These are phyloP conservation scores for cattle (Bos taurus) DNA, from an alignment of 2,113 vertebrate species.

Conservation along the genomic window ARS-UCD2.0 NC_037343.1:49952001-49952500, in stretches of 20 bases:
- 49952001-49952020: background rate
- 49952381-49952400: background rate
- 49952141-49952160: background rate
- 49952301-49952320: background rate
- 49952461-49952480: background rate
- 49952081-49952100: fast-evolving
- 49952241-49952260: fast-evolving
- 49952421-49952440: background rate
- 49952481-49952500: background rate
- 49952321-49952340: fast-evolving
- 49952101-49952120: background rate
- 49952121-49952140: background rate
- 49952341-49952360: background rate
- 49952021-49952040: background rate
- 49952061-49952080: fast-evolving
- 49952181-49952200: background rate
- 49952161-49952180: too few relatives aligned
- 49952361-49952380: background rate
- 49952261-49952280: fast-evolving
- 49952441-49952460: background rate
- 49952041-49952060: background rate
- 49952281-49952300: background rate
- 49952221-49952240: fast-evolving
- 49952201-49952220: fast-evolving
- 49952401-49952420: background rate